Base-by-base conservation (phyloP, 2,797 vertebrate genomes). In the Astyanax mexicanus region DNA sequence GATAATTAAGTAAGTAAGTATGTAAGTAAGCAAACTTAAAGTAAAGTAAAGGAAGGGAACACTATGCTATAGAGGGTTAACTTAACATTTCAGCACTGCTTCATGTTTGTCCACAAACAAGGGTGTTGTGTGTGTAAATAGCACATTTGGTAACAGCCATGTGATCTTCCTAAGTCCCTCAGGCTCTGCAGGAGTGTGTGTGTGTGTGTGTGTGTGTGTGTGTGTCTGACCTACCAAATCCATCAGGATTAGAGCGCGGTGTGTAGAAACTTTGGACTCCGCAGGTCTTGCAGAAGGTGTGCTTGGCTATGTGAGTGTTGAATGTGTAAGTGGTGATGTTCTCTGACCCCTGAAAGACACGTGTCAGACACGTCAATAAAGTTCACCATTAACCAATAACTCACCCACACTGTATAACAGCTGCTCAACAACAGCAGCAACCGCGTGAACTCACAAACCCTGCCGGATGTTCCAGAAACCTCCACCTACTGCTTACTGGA, bases 251-350 rank as follows among this genome's bases (percentile, higher is more conserved):
- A 25, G 97, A 98, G 75, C 97, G 95, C 23, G 97, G 97, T 0
- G 89, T 95, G 84, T 97, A 98, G 91, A 98, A 99, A 89, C 98
- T 99, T 89, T 99, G 97, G 58, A 99, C 95, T 0, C 98, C 96
- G n/a, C 98, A 99, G 23, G 84, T 94, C 89, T 96, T 98, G 90
- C 98, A 99, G 89, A 99, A 99, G 0, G 91, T 97, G 84, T 99
- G 97, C 88, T 96, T 93, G 37, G 97, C 97, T 74, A 81, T 38
- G 35, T 94, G 95, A 1, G 95, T 97, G 86, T 99, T 98, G 84
- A 98, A 99, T 0, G 95, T 98, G 82, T 99, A 99, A 0, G 93
- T 96, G 62, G 94, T 96, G 83, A 99, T 88, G 80, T 93, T 93
- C 37, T 96, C 94, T 0, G 86, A 91, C 2, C 98, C 98, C 98